Evolutionary conservation across 2,888 invertebrate genomes (phyloP).

Genomic region (Steromphala cineraria): DNA sequence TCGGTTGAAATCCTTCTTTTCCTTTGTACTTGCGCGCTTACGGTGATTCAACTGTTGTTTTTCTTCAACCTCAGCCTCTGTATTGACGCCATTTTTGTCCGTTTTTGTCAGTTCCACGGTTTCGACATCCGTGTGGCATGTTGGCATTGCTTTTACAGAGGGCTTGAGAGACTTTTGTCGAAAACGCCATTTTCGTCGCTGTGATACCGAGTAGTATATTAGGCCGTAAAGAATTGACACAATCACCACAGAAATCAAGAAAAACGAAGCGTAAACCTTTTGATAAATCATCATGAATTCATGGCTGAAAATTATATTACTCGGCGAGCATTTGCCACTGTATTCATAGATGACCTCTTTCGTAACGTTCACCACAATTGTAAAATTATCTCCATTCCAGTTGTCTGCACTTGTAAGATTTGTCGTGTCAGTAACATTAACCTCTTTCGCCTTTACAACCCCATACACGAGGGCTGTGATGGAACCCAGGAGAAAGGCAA

Average conservation of each 20-base stretch:
- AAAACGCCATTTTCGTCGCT: slow-evolving; percentile 46
- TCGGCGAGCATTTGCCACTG: slow-evolving; percentile 41
- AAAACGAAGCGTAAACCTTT: slow-evolving; percentile 59
- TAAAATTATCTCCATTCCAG: background rate
- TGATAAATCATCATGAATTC: slow-evolving; percentile 48
- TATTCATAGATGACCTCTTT: background rate
- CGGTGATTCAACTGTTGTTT: slow-evolving; percentile 15
- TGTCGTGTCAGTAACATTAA: background rate
- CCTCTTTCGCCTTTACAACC: slow-evolving; percentile 25
- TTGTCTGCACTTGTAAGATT: background rate
- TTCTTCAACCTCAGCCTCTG: background rate
- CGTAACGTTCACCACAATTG: background rate
- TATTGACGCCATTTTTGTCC: slow-evolving; percentile 25
- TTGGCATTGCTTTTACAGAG: slow-evolving; percentile 25
- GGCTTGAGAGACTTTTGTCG: slow-evolving; percentile 40
- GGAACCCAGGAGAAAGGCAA: slow-evolving; percentile 62
- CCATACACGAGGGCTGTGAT: slow-evolving; percentile 56
- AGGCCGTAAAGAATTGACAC: slow-evolving; percentile 64
- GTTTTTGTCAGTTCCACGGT: slow-evolving; percentile 26
- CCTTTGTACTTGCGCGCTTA: slow-evolving; percentile 32
- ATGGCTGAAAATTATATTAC: slow-evolving; percentile 38
- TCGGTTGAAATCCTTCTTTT: slow-evolving; percentile 36
- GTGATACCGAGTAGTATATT: slow-evolving; percentile 63
- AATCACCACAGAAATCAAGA: slow-evolving; percentile 58
- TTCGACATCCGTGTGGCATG: slow-evolving; percentile 24